Evolutionary conservation across 2,888 invertebrate species (phyloP).

Genomic region (Leucania comma): DNA sequence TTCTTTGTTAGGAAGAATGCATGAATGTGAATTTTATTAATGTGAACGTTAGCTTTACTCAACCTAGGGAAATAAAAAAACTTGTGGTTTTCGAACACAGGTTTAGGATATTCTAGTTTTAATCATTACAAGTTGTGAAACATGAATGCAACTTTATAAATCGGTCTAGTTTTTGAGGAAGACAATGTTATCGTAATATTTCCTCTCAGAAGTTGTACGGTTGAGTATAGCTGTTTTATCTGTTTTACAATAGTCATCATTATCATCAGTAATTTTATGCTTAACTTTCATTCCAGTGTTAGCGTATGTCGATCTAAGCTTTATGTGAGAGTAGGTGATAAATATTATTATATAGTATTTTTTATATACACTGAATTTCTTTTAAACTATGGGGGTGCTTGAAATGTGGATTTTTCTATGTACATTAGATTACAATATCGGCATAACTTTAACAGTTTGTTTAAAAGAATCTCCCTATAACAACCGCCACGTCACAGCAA

Average conservation of each 20-base stretch:
- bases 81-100: constrained; percentile 19
- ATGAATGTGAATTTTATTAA: constrained; percentile 73
- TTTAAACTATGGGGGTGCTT: constrained; percentile 83
- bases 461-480: constrained; percentile 82
- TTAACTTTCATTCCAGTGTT: constrained; percentile 89
- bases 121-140: constrained; percentile 28
- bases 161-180: constrained; percentile 33
- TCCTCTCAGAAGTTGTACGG: constrained; percentile 29
- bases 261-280: constrained; percentile 80
- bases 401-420: constrained; percentile 77
- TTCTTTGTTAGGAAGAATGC: constrained; percentile 73
- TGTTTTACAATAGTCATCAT: constrained; percentile 71
- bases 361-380: constrained; percentile 80
- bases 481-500: constrained; percentile 79
- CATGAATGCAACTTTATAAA: constrained; percentile 20
- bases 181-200: constrained; percentile 18
- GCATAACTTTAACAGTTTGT: constrained; percentile 63
- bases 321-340: constrained; percentile 84
- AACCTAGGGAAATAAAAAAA: constrained; percentile 41
- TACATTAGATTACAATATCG: constrained; percentile 73
- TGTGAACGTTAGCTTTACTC: constrained; percentile 60
- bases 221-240: constrained; percentile 66
- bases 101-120: constrained; percentile 49
- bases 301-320: constrained; percentile 86
- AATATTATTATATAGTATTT: constrained; percentile 77